Base-by-base conservation (phyloP, 2,888 invertebrate species). In the Penaeus monodon region DNA sequence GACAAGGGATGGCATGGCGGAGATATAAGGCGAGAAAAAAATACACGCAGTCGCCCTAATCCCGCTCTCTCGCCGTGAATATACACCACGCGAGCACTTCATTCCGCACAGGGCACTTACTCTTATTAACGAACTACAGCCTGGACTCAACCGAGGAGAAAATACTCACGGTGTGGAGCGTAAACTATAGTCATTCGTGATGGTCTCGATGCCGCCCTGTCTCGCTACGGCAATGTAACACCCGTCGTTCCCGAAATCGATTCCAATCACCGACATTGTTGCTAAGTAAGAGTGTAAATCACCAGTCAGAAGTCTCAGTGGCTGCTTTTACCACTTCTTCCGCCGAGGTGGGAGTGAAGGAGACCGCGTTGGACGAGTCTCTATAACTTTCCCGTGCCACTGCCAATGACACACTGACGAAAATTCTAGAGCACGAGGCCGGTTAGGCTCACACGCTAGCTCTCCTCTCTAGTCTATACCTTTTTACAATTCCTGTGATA, bases 101-200 rank as follows among this genome's bases (percentile, higher is more conserved):
- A 57, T 57, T 57, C 2, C 12, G 14, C 49, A 57, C 12, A 2
- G 0, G 2, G 1, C 0, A 14, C 49, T 57, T 12, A 57, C 14
- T 2, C 14, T 14, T 17, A 29, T 14, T 27, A 76, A 24, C 27
- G 68, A 29, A 78, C n/a, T 22, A 77, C 81, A 57, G 65, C n/a
- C 24, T 89, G 79, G 12, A 88, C 24, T n/a, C n/a, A 20, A 38
- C 24, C 49, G 24, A n/a, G 68, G 78, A 74, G 68, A 63, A 80
- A 80, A 91, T 93, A 98, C 99, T 98, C 95, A 99, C 98, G 99
- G 99, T 91, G 99, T 99, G 91, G 96, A 96, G 92, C 99, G 95
- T 91, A 99, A 95, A 94, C 99, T 99, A 94, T 99, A 99, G 94
- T 99, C 99, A 94, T 99, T 99, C 90, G 98, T 98, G 92, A 99